Percentiles rank a stretch among this genome's conserved stretches.
Evolutionary conservation across 2,113 vertebrate species (phyloP).

Genomic region (Scalopus aquaticus): DNA sequence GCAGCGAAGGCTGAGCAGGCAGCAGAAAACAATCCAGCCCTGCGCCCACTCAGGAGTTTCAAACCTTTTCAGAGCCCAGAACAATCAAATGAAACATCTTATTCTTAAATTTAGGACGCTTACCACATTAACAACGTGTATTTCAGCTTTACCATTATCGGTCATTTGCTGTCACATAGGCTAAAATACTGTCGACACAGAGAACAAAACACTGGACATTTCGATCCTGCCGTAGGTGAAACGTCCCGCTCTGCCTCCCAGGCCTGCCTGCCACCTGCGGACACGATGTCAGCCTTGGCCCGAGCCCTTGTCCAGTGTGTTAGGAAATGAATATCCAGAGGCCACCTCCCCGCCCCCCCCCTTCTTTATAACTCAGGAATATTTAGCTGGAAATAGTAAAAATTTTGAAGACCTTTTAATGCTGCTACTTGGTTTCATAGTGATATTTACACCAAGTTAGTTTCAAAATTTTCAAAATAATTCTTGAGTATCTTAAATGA

Average conservation of each 20-base stretch:
- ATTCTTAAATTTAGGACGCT: conserved; percentile 76
- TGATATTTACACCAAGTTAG: not conserved
- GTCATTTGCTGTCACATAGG: conserved; percentile 44
- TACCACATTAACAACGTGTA: conserved; percentile 64
- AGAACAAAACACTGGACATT: not conserved
- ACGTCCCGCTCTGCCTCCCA: conserved; percentile 38
- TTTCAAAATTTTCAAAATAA: conserved; percentile 1
- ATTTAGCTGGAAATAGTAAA: not conserved
- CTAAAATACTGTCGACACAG: too few species aligned
- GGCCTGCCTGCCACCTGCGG: not conserved
- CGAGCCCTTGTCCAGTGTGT: not conserved
- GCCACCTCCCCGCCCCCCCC: too few species aligned
- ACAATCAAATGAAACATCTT: conserved; percentile 64
- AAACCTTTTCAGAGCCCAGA: conserved; percentile 70
- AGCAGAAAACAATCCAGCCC: not conserved
- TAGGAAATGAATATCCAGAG: not conserved
- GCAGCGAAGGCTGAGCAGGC: rapidly evolving
- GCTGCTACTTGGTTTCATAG: not conserved
- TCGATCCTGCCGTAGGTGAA: conserved; percentile 43
- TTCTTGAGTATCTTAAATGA: not conserved
- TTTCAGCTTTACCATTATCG: conserved; percentile 71
- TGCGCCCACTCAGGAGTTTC: conserved; percentile 41
- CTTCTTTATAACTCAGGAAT: not conserved
- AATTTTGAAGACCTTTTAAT: not conserved
- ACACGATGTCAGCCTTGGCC: rapidly evolving